Conservation (phyloP, 2,113 vertebrate genomes). For the Leiothrix lutea region DNA sequence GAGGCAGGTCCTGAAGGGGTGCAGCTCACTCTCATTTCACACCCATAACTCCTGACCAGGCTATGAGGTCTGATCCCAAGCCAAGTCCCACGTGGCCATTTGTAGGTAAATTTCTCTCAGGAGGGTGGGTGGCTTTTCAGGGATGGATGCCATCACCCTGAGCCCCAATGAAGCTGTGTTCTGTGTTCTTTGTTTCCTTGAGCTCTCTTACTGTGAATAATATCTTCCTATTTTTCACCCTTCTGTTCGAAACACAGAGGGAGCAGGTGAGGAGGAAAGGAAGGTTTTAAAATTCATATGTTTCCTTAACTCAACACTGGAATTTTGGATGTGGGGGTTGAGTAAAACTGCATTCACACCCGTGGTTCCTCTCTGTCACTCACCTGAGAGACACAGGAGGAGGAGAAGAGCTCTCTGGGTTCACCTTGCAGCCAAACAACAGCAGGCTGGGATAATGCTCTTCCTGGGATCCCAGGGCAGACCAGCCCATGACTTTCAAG, state of each 20-base stretch:
- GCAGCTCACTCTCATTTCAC: not conserved
- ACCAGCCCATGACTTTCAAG: not conserved
- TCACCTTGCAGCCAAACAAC: not conserved
- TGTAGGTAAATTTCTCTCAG: not conserved
- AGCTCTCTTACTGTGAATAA: conserved; percentile 30
- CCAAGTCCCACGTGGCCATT: not conserved
- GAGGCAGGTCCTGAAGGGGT: not conserved
- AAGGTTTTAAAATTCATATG: not conserved
- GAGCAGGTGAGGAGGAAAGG: conserved; percentile 42
- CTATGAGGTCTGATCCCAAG: not conserved
- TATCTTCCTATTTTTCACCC: conserved; percentile 25
- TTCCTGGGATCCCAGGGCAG: not conserved
- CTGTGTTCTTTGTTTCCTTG: not conserved
- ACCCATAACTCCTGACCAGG: not conserved
- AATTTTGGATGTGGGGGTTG: conserved; percentile 16
- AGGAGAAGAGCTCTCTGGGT: not conserved
- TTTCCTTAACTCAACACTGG: not conserved
- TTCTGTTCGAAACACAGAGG: conserved; percentile 36
- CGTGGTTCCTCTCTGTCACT: not conserved
- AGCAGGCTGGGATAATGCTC: not conserved
- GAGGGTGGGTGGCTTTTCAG: not conserved
- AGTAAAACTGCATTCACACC: conserved; percentile 35
- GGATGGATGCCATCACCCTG: not conserved
- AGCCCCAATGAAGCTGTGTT: not conserved
- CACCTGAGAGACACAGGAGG: not conserved